Base-by-base conservation (phyloP, 1,140 invertebrate genomes). In the Frieseomelitta varia region DNA sequence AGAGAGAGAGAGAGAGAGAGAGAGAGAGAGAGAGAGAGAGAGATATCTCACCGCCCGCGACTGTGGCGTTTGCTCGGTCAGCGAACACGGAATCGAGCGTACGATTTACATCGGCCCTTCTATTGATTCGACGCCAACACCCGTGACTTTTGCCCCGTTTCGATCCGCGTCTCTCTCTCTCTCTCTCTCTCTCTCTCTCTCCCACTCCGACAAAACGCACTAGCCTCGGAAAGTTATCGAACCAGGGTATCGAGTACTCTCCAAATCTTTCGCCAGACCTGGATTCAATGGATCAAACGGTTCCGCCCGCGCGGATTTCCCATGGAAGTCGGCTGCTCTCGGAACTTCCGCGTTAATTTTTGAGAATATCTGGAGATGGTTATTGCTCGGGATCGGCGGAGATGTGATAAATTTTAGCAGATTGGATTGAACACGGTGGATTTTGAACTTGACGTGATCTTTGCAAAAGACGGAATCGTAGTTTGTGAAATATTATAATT, bases 61-160 rank as follows among this genome's bases (percentile, higher is more conserved):
- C 78, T 77, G 81, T 83, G 88, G 79, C 88, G 65, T 76, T 85
- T 85, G 88, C 80, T 79, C 68, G 76, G 63, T 74, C 69, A 74
- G 53, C 87, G 74, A 67, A 69, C 87, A 83, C 15, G 68, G 75
- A 88, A 89, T 84, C 65, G 56, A 81, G 51, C 88, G 77, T 88
- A 71, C 85, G 74, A 87, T 89, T 89, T 87, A 69, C 71, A 89
- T 89, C 84, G 55, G n/a, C 55, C 15, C 39, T 55, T n/a, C 34
- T 79, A 86, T 89, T 39, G 85, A 89, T 86, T 84, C 69, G 34
- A 19, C 77, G 27, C 4, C 34, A 11, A 19, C 30, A 34, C 21
- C 27, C 34, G 19, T 19, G 3, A 21, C 27, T 68, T 79, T 71
- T 55, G 53, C 17, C 24, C n/a, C 30, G 15, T 78, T 47, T 75